Conservation (phyloP, 2,113 vertebrate genomes). For the Anarrhichthys ocellatus region DNA sequence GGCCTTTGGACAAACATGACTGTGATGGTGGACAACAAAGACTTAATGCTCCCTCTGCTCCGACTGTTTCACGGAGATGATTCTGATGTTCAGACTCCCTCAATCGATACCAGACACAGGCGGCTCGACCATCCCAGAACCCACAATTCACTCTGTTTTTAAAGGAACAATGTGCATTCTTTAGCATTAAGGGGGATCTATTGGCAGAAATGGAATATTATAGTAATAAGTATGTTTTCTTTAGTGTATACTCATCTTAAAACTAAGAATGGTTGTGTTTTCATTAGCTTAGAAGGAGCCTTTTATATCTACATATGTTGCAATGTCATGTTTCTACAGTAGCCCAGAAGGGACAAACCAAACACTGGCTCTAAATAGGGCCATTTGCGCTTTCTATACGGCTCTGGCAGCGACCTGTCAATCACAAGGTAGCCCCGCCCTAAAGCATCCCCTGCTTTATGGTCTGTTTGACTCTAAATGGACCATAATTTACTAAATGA, state of each 20-base stretch:
- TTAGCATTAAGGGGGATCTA: neutral
- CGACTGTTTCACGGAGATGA: constrained; percentile 31
- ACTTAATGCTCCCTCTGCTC: constrained; percentile 56
- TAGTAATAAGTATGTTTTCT: neutral
- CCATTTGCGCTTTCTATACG: too few species aligned
- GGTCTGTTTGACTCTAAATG: too few species aligned
- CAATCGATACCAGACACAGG: constrained; percentile 53
- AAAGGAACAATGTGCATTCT: neutral
- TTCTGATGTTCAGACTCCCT: constrained; percentile 31
- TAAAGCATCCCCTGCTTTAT: too few species aligned
- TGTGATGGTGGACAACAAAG: constrained; percentile 71
- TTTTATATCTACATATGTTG: too few species aligned
- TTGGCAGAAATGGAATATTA: neutral
- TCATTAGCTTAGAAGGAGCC: too few species aligned
- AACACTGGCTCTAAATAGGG: too few species aligned
- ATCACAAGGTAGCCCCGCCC: too few species aligned
- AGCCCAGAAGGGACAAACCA: too few species aligned
- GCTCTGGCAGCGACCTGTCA: too few species aligned
- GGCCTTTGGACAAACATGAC: constrained; percentile 79
- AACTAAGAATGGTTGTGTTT: neutral
- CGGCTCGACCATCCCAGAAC: neutral
- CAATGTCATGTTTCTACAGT: too few species aligned
- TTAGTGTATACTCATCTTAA: neutral
- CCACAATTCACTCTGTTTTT: neutral
- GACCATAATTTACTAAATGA: too few species aligned